Base-by-base conservation (phyloP, 2,797 vertebrate genomes). In the Sus cebifrons region DNA sequence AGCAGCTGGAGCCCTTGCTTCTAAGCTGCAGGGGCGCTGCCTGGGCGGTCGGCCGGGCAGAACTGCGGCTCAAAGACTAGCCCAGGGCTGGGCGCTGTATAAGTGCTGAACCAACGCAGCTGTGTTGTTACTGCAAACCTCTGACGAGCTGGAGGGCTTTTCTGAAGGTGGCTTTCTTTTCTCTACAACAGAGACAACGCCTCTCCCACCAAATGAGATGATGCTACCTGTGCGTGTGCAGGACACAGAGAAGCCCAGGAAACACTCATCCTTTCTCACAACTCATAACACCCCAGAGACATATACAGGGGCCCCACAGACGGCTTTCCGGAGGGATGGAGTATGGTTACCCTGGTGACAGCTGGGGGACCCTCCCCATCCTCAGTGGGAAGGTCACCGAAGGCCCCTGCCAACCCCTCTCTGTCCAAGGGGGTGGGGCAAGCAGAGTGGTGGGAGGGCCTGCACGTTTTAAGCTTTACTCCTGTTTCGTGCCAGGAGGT, bases 11-110 rank as follows among this genome's bases (percentile, higher is more conserved):
- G 12, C 67, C 5, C 21, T 2, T 18, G 25, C 18, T 54, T 40
- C 27, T 32, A 21, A 21, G 56, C 79, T 8, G 29, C 86, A 62
- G 40, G 68, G 75, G 58, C 0, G 2, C 70, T 49, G 49, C 29
- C 73, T 12, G 8, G 64, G 62, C 0, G 3, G 36, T 0, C 44
- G 27, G 25, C 75, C 1, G 40, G 49, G 20, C 23, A 0, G 1
- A 21, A 73, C 29, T 0, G 16, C 2, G 60, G 7, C 36, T 17
- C n/a, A 1, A 27, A 36, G 40, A 23, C 25, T 77, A 14, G 65
- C 71, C 29, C 2, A 29, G 85, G 21, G n/a, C 58, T 0, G 2
- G 44, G 83, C 17, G 25, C 7, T 0, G 2, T 2, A 0, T 7
- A 23, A 23, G 29, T 2, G 40, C 81, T 23, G 16, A 18, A n/a